Percentiles rank a stretch among this genome's conserved stretches.
Evolutionary conservation across 2,113 vertebrate species (phyloP).

Genomic region (Opisthocomus hoazin): DNA sequence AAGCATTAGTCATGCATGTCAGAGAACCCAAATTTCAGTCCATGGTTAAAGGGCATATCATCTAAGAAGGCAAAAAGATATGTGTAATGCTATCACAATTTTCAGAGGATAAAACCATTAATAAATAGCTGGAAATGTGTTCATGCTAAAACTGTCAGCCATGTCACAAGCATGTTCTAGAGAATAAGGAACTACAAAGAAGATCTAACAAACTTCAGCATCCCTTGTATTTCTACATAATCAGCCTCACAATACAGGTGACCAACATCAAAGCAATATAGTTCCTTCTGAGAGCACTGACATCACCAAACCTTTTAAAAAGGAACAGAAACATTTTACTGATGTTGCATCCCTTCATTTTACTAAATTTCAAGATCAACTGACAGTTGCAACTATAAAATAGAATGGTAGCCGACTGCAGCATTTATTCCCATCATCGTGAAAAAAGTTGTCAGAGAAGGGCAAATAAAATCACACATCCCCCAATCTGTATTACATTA

Average conservation of each 20-base stretch:
- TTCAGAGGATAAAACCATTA: neutral
- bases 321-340: neutral
- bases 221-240: neutral
- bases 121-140: neutral
- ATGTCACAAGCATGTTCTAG: neutral
- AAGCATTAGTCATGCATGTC: neutral
- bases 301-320: neutral
- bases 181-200: neutral
- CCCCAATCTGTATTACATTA: fast-evolving
- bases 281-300: neutral
- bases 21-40: neutral
- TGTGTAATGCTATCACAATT: neutral
- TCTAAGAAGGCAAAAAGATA: neutral
- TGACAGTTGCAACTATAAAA: neutral
- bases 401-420: neutral
- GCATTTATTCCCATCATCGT: neutral
- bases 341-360: neutral
- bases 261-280: neutral
- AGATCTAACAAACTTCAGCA: neutral
- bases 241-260: neutral
- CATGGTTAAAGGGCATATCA: neutral
- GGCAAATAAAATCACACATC: neutral
- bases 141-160: neutral
- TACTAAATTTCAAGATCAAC: neutral
- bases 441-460: neutral